Percentiles rank a stretch among this genome's conserved stretches.
These are phyloP conservation scores for Caenorhabditis panamensis DNA, from an alignment of 2,888 invertebrate species.

Conservation along the genomic window DNA sequence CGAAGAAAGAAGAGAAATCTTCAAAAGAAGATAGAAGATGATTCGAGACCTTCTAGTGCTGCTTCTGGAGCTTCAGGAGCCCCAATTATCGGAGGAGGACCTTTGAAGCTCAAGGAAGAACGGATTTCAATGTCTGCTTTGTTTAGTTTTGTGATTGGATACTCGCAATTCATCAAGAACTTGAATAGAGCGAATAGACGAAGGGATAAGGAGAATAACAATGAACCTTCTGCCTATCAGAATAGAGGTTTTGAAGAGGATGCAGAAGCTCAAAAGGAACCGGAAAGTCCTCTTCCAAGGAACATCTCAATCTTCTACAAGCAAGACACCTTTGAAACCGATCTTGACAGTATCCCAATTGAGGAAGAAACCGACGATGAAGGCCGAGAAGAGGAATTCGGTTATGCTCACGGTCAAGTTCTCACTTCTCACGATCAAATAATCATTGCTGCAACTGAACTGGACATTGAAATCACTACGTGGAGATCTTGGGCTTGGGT, in stretches of 20 bases:
- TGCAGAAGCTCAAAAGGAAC: constrained; percentile 16
- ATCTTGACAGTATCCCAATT: constrained; percentile 23
- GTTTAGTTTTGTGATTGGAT: constrained; percentile 30
- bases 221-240: constrained; percentile 7
- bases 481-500: constrained; percentile 47
- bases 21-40: constrained; percentile 12
- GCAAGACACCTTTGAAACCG: constrained; percentile 40
- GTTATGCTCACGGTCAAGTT: constrained; percentile 49
- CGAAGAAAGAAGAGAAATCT: constrained; percentile 42
- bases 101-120: constrained; percentile 16
- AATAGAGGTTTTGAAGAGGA: constrained; percentile 34
- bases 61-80: constrained; percentile 21
- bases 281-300: no score
- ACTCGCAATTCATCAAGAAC: constrained; percentile 38
- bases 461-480: constrained; percentile 21
- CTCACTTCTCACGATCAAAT: constrained; percentile 56
- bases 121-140: constrained; percentile 20
- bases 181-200: constrained; percentile 14
- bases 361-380: constrained; percentile 50
- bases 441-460: constrained; percentile 37
- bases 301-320: constrained; percentile 19
- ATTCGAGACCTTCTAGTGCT: constrained; percentile 34
- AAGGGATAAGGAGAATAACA: not conserved
- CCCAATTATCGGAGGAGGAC: constrained; percentile 25
- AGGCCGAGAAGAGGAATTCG: constrained; percentile 55